Evolutionary conservation across 2,888 invertebrate species (phyloP), one percentile per base, ranked within the genome.

Genomic region (Tipula unca): DNA sequence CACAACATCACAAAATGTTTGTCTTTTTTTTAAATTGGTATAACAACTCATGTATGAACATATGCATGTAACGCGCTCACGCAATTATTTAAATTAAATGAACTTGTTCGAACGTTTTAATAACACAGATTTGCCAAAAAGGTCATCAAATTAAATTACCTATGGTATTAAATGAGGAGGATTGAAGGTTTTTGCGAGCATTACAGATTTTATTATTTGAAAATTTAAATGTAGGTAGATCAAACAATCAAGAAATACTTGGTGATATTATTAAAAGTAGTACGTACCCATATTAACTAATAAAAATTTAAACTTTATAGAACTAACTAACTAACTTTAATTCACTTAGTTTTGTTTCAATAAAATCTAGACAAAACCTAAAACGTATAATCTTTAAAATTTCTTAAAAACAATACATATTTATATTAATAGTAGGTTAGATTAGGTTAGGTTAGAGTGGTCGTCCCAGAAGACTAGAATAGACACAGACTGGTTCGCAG

Each of bases 61-160:
- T 48, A 69, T 69, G 69, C 69, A 69, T 69, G 69, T 69, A 69
- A 69, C 69, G 25, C 69, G 69, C 69, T 69, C 69, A 69, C 69
- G 69, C 69, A 69, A 69, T 69, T 69, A 69, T 69, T 8, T 25
- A 8, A 25, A 69, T 69, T 20, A 20, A 25, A 25, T 69, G 69
- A 69, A 3, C 25, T 69, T 69, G 25, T 69, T 69, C 10, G 69
- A 69, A 69, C 25, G 10, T 25, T 69, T 25, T 25, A 69, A 69
- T 0, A 48, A 48, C 2, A 48, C 48, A 48, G n/a, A 48, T 25
- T 69, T 69, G 69, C 69, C 25, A 69, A 25, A 69, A 69, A 69
- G 69, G 69, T 69, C 69, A 69, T 25, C 25, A 69, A 54, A 17
- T 54, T 54, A 4, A 54, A 54, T 54, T 54, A 54, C 5, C 17